Conservation (phyloP, 2,888 invertebrate genomes). For the Polydesmus complanatus region DNA sequence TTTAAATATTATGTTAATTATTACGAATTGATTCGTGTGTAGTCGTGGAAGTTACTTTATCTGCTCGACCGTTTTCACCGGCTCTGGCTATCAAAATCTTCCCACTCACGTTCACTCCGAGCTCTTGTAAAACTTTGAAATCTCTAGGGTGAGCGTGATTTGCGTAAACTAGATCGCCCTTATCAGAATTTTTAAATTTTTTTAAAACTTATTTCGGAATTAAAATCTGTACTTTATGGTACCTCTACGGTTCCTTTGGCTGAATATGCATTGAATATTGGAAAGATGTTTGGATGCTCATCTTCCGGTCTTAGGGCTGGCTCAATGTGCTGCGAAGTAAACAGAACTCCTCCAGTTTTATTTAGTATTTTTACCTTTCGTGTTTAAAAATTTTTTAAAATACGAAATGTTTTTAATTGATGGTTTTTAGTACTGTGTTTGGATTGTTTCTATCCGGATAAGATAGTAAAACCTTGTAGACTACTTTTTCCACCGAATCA, state of each 20-base stretch:
- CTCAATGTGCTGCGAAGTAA: conserved; percentile 23
- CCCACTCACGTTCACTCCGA: conserved; percentile 29
- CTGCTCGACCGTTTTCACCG: conserved; percentile 36
- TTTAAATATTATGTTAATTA: too few relatives aligned
- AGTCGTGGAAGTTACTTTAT: too few relatives aligned
- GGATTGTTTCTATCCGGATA: conserved; percentile 23
- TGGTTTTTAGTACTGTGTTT: conserved; percentile 15
- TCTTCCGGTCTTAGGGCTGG: conserved; percentile 24
- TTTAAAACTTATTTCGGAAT: too few relatives aligned
- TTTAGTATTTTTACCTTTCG: conserved; percentile 23
- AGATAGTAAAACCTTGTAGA: conserved; percentile 29
- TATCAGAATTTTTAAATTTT: too few relatives aligned
- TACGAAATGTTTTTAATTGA: too few relatives aligned
- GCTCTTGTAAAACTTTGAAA: conserved; percentile 27
- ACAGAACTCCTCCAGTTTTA: conserved; percentile 19
- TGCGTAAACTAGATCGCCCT: conserved; percentile 31
- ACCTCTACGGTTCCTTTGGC: conserved; percentile 21
- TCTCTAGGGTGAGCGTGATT: conserved; percentile 35
- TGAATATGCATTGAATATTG: conserved; percentile 29
- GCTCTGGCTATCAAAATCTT: conserved; percentile 38
- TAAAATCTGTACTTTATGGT: not conserved
- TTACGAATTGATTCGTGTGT: too few relatives aligned
- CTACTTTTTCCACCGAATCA: conserved; percentile 25
- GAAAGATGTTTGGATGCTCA: conserved; percentile 25
- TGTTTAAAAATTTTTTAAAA: not conserved